Evolutionary conservation across 1,140 invertebrate genomes (phyloP).

Genomic region (Cardiocondyla obscurior): DNA sequence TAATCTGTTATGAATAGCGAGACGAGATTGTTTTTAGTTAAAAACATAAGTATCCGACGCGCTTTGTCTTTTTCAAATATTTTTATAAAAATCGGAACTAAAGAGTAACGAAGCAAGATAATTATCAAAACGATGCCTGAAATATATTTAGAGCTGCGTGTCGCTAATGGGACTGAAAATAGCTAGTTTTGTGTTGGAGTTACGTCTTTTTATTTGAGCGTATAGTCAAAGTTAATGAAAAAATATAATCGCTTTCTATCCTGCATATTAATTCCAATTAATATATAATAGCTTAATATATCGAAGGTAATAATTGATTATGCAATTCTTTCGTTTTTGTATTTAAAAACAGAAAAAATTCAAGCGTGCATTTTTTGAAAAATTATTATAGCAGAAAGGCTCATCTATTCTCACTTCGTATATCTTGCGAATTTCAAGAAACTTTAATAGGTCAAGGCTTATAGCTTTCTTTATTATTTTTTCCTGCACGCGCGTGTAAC

Average conservation of each 20-base stretch:
- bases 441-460: constrained; percentile 26
- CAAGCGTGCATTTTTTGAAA: background rate
- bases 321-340: background rate
- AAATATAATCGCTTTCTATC: background rate
- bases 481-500: background rate
- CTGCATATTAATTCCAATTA: background rate
- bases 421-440: background rate
- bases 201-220: background rate
- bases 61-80: background rate
- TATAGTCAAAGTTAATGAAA: background rate
- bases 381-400: background rate
- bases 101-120: background rate
- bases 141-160: background rate
- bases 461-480: background rate
- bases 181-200: background rate
- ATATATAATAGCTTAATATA: background rate
- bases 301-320: background rate
- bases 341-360: background rate
- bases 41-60: background rate
- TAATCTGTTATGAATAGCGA: background rate
- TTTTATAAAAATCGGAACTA: background rate
- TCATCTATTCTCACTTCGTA: background rate
- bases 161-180: constrained; percentile 1
- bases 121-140: background rate
- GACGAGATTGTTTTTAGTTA: background rate